Percentiles rank a stretch among this genome's conserved stretches.
These are phyloP conservation scores for Pharmacophagus antenor DNA, from an alignment of 2,888 invertebrate genomes.

Conservation along the genomic window DNA sequence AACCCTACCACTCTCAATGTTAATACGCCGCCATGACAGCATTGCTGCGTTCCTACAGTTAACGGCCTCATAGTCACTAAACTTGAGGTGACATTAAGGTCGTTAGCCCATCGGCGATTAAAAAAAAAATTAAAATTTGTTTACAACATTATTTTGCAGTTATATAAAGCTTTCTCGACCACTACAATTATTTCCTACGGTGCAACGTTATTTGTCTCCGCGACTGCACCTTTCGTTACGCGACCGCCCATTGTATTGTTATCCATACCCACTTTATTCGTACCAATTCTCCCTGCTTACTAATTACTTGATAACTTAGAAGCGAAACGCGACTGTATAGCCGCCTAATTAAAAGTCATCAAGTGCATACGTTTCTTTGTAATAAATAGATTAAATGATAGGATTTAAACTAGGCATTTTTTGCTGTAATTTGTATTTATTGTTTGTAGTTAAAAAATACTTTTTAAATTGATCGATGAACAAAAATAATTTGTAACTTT, in stretches of 20 bases:
- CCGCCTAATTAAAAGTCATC: constrained; percentile 2
- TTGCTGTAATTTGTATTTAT: not conserved
- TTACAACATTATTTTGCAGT: not conserved
- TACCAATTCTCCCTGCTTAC: constrained; percentile 19
- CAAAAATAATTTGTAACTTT: too few relatives aligned
- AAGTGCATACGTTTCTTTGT: not conserved
- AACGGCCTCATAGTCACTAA: too few relatives aligned
- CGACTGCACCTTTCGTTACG: constrained; percentile 23
- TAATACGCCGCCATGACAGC: too few relatives aligned
- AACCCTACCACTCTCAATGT: too few relatives aligned
- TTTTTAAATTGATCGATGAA: not conserved
- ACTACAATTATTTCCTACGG: not conserved
- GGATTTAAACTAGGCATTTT: not conserved
- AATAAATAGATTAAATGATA: constrained; percentile 1
- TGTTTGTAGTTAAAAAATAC: too few relatives aligned
- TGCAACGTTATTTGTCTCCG: not conserved
- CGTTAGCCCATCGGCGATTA: too few relatives aligned
- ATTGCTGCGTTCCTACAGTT: too few relatives aligned
- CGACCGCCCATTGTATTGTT: constrained; percentile 24
- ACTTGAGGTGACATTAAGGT: too few relatives aligned
- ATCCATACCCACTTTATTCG: constrained; percentile 28
- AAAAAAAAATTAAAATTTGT: not conserved
- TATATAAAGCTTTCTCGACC: not conserved
- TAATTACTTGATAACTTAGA: constrained; percentile 13
- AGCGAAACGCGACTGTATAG: constrained; percentile 1